Evolutionary conservation across 1,140 invertebrate species (phyloP), one percentile per base, ranked within the genome.

Genomic region (Cotesia vestalis): DNA sequence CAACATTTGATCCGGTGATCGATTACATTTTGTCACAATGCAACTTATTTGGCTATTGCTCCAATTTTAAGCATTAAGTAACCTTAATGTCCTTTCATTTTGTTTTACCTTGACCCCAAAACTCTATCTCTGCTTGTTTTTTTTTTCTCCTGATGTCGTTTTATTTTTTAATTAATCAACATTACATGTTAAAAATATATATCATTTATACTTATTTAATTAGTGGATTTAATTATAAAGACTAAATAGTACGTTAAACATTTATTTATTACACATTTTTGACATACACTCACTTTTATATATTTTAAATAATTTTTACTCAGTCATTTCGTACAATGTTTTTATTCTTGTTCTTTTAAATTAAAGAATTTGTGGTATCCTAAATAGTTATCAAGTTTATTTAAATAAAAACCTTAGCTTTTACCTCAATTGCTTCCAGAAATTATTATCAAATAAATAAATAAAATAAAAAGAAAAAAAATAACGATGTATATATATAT

Each of bases 211-310:
- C 40, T 46, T 46, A 46, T 9, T 46, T 46, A 46, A 46, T 11
- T 46, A 46, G 6, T 46, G 11, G 11, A 11, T 8, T 11, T 46
- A 46, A 46, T 46, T 46, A 36, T 4, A 69, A 17, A 35, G 14
- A 69, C 53, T 4, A 59, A 57, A 35, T 57, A 61, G 2, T 27
- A 6, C 34, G 20, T 55, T 40, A 69, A 34, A 57, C 12, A 6
- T 57, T 69, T 69, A 69, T 57, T 69, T 38, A 36, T 69, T 46
- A 46, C 40, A 38, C 66, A 69, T 69, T 66, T 46, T 66, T 66
- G 8, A 46, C 6, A 27, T 66, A 4, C 63, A 40, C 34, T 38
- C 20, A 17, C 12, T 69, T n/a, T 59, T 17, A 59, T 59, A 46
- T 11, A 46, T 69, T 57, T 59, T 57, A 69, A 35, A 27, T 69